These are phyloP conservation scores for Pollimyrus isidori DNA, from an alignment of 2,113 vertebrate species.

Conservation along the genomic window DNA sequence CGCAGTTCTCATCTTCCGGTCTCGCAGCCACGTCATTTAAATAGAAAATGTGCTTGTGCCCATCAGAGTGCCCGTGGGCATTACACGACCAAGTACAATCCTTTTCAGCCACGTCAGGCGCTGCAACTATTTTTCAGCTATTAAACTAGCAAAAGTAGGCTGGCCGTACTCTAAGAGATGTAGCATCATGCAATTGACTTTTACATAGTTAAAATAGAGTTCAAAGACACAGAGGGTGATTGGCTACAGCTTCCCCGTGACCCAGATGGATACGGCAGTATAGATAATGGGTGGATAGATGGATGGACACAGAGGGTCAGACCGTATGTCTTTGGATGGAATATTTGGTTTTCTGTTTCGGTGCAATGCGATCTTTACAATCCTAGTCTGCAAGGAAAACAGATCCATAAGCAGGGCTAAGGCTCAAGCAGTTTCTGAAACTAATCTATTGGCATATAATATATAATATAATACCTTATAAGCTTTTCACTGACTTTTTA, in stretches of 20 bases:
- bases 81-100: background rate
- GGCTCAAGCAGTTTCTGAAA: background rate
- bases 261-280: too few relatives aligned
- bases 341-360: background rate
- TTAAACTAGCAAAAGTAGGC: background rate
- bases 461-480: background rate
- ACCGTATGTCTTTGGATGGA: background rate
- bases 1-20: background rate
- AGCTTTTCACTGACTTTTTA: background rate
- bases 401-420: background rate
- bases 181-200: background rate
- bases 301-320: background rate
- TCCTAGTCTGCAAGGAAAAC: background rate
- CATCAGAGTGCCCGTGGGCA: background rate
- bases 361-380: background rate
- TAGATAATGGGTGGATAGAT: too few relatives aligned
- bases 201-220: background rate
- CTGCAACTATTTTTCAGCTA: background rate
- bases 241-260: too few relatives aligned
- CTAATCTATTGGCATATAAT: background rate
- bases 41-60: background rate
- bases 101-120: background rate
- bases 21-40: background rate
- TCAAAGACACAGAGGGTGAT: background rate
- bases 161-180: background rate